These are phyloP conservation scores for Drosophila kohkoa DNA, from an alignment of 1,140 invertebrate species.

Conservation along the genomic window DNA sequence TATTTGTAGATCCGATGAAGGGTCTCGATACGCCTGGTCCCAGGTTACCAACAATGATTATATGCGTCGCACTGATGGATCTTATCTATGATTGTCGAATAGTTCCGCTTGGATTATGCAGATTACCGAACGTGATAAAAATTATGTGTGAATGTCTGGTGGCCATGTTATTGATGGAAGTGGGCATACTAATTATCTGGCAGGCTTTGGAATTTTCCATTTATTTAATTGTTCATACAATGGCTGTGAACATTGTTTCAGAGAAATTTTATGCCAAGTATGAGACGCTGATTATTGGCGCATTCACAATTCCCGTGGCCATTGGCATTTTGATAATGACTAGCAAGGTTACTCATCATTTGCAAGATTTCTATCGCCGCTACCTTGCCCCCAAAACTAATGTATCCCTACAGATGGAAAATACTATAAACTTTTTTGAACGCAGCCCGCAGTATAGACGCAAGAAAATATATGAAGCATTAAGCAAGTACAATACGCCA, in stretches of 20 bases:
- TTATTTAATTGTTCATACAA: background rate
- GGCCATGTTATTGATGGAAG: background rate
- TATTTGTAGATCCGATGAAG: background rate
- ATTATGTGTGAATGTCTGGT: conserved; percentile 1
- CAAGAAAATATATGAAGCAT: background rate
- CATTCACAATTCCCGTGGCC: background rate
- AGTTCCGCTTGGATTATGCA: background rate
- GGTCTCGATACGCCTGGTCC: background rate
- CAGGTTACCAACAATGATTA: background rate
- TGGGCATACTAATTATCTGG: conserved; percentile 22
- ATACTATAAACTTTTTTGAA: background rate
- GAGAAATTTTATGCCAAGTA: background rate
- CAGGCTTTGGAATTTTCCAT: background rate
- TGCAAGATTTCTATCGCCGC: background rate
- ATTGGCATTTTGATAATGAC: background rate
- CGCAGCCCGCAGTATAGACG: background rate
- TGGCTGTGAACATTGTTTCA: background rate
- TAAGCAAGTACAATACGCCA: background rate
- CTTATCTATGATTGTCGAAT: conserved; percentile 14
- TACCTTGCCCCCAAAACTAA: background rate
- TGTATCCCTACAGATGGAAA: background rate
- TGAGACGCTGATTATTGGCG: background rate
- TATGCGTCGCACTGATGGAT: conserved; percentile 11
- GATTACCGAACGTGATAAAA: background rate
- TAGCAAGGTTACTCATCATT: background rate